Percentiles rank a stretch among this genome's conserved stretches.
Conservation (phyloP, 2,888 invertebrate species). For the Oeneis ivallda region DNA sequence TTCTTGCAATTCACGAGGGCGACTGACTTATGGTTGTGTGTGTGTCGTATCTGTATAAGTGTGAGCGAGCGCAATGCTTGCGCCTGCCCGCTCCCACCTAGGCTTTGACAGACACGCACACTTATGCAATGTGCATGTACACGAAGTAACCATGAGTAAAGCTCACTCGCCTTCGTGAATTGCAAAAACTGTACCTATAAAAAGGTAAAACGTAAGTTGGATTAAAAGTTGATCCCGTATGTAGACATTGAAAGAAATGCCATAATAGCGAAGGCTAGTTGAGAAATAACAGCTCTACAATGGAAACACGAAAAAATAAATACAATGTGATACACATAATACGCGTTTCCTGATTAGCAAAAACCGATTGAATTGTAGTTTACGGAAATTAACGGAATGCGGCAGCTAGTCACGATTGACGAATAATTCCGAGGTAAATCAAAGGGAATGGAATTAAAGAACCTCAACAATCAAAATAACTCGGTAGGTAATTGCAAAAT, state of each 20-base stretch:
- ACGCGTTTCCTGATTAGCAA: slow-evolving; percentile 23
- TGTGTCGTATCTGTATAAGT: no score
- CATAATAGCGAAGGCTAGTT: slow-evolving; percentile 34
- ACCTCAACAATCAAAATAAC: background rate
- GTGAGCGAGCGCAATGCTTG: no score
- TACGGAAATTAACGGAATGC: slow-evolving; percentile 9
- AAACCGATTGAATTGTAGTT: slow-evolving; percentile 17
- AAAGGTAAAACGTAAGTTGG: no score
- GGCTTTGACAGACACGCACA: no score
- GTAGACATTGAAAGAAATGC: slow-evolving; percentile 28
- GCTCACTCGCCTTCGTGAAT: no score
- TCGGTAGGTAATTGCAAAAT: background rate
- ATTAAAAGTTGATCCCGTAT: slow-evolving; percentile 4
- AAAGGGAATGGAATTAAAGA: background rate
- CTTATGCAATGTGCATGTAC: no score
- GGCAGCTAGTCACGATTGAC: slow-evolving; percentile 4
- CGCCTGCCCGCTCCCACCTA: no score
- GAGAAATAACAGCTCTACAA: slow-evolving; percentile 35
- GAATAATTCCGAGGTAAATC: slow-evolving; percentile 7
- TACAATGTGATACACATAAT: slow-evolving; percentile 22
- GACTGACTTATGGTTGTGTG: no score
- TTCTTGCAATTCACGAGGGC: no score
- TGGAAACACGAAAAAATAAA: slow-evolving; percentile 25
- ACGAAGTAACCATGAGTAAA: no score
- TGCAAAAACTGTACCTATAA: no score